A percentile compares a stretch with the other conserved stretches of the same genome.
These are phyloP conservation scores for Kryptopterus vitreolus DNA, from an alignment of 2,797 vertebrate species.

Conservation along the genomic window DNA sequence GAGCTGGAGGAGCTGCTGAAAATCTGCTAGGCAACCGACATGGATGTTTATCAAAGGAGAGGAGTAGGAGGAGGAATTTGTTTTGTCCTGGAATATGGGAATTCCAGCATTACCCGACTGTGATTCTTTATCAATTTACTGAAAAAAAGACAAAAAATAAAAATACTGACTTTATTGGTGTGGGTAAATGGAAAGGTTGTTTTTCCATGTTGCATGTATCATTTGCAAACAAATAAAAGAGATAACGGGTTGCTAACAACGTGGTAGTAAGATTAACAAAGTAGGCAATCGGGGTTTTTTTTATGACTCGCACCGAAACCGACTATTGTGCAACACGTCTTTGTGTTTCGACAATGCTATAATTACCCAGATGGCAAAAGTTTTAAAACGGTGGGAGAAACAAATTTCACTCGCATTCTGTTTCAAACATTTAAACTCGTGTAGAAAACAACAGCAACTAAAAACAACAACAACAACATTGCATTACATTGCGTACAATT, in stretches of 20 bases:
- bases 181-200: too few species aligned
- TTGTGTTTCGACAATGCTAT: not conserved
- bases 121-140: constrained; percentile 39
- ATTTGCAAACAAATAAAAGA: not conserved
- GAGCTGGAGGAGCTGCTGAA: constrained; percentile 20
- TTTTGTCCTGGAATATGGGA: not conserved
- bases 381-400: not conserved
- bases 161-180: not conserved
- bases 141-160: not conserved
- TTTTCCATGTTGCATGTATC: not conserved
- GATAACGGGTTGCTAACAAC: not conserved
- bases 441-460: too few species aligned
- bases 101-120: constrained; percentile 5
- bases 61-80: constrained; percentile 13
- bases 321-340: not conserved
- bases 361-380: not conserved
- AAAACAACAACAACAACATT: too few species aligned
- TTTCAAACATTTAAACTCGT: not conserved
- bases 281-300: not conserved
- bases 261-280: not conserved
- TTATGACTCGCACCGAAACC: constrained; percentile 19
- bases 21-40: constrained; percentile 57
- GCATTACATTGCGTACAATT: too few species aligned
- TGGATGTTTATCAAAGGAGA: constrained; percentile 33
- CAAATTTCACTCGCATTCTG: too few species aligned